Evolutionary conservation across 1,140 invertebrate genomes (phyloP), one percentile per base, ranked within the genome.

Genomic region (Holcopasites calliopsidis): DNA sequence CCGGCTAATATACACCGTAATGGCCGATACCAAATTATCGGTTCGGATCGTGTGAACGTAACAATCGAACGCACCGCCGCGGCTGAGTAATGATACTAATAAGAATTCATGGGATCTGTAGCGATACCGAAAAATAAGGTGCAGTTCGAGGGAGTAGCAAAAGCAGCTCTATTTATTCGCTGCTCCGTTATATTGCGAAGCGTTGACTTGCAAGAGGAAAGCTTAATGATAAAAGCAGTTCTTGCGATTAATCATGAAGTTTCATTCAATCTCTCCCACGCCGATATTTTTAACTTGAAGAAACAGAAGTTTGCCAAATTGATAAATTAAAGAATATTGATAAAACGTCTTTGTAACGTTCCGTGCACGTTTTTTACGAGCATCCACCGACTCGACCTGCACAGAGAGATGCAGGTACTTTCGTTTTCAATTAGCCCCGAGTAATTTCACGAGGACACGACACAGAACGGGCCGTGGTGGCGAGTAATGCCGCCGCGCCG

Each of bases 11-110:
- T 79, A 62, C n/a, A n/a, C n/a, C 68, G 76, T 83, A 83, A 83
- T 83, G 82, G 79, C 66, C 69, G 72, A 83, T 83, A 79, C 80
- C 66, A 75, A 82, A 83, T 83, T 83, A 83, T 83, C 80, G 81
- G 60, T 54, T n/a, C n/a, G 33, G 60, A 55, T 82, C 70, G 71
- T 75, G 71, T 49, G 80, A 83, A 83, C 76, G 60, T 49, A 61
- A 26, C 75, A 65, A 81, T 81, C 69, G 61, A 58, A 40, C 64
- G 21, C 18, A 13, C 49, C 49, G 26, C 40, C 35, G 58, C 65
- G 16, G 16, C 23, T 70, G 76, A 83, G 82, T 76, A 82, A 55
- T 70, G 49, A 82, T 83, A 82, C 82, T 83, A 52, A 83, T 66
- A 70, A 83, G 82, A 78, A 83, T 83, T 79, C 65, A 26, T 10